Percentiles rank a stretch among this genome's conserved stretches.
Evolutionary conservation across 2,888 invertebrate genomes (phyloP).

Genomic region (Apodemia zela): DNA sequence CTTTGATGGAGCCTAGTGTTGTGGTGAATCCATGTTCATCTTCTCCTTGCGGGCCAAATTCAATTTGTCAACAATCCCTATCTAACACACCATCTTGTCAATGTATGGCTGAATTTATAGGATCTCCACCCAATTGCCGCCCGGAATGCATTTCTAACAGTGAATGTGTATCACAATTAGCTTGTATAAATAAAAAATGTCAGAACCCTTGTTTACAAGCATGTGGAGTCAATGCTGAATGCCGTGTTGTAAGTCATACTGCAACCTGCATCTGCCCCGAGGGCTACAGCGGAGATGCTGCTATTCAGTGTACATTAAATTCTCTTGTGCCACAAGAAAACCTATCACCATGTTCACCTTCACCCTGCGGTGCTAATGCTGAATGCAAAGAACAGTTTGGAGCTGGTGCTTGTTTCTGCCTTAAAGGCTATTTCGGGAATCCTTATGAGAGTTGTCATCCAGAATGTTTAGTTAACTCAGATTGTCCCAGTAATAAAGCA

Average conservation of each 20-base stretch:
- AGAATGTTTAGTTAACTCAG: slow-evolving; percentile 86
- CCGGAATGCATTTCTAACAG: slow-evolving; percentile 87
- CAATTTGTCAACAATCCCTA: slow-evolving; percentile 80
- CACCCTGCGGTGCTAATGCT: slow-evolving; percentile 83
- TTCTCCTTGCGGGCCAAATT: slow-evolving; percentile 88
- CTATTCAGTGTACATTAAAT: slow-evolving; percentile 79
- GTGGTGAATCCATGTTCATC: slow-evolving; percentile 84
- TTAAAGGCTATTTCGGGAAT: slow-evolving; percentile 86
- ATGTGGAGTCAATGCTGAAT: slow-evolving; percentile 88
- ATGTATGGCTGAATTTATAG: slow-evolving; percentile 84
- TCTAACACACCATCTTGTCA: slow-evolving; percentile 84
- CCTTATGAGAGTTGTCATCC: slow-evolving; percentile 89
- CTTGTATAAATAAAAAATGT: slow-evolving; percentile 89
- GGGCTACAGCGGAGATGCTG: slow-evolving; percentile 88
- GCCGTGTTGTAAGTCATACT: slow-evolving; percentile 87
- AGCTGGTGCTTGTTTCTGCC: slow-evolving; percentile 84
- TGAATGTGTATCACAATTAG: slow-evolving; percentile 84
- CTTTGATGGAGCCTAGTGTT: slow-evolving; percentile 47
- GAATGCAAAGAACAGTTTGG: slow-evolving; percentile 80
- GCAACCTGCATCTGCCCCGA: slow-evolving; percentile 85
- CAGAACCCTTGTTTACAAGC: slow-evolving; percentile 86
- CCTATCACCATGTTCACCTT: slow-evolving; percentile 80
- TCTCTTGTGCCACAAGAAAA: slow-evolving; percentile 45
- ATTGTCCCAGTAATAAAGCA: slow-evolving; percentile 85
- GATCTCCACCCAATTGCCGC: slow-evolving; percentile 85